Percentiles rank a stretch among this genome's conserved stretches.
These are phyloP conservation scores for Xylocopa sonorina DNA, from an alignment of 1,140 invertebrate genomes.

Conservation along the genomic window DNA sequence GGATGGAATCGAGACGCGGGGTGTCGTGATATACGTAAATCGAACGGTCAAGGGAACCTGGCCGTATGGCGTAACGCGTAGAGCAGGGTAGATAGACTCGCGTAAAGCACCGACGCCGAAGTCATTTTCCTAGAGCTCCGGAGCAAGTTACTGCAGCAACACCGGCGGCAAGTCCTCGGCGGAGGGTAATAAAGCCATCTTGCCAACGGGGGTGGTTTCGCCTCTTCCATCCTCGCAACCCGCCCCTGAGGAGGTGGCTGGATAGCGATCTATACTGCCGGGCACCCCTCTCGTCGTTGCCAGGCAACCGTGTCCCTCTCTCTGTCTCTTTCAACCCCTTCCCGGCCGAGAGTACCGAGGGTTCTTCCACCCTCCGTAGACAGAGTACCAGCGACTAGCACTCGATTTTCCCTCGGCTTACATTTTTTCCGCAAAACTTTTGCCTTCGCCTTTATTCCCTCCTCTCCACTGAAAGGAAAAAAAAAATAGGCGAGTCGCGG, in stretches of 20 bases:
- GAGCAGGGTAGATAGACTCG: too few relatives aligned
- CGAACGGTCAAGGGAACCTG: neutral
- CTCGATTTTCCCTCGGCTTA: slow-evolving; percentile 12
- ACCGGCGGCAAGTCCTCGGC: slow-evolving; percentile 74
- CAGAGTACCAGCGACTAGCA: neutral
- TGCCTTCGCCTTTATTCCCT: too few relatives aligned
- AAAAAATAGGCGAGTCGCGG: too few relatives aligned
- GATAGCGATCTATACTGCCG: slow-evolving; percentile 78
- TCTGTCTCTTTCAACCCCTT: slow-evolving; percentile 54
- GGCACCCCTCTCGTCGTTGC: slow-evolving; percentile 64
- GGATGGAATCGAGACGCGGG: slow-evolving; percentile 11
- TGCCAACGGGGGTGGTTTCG: slow-evolving; percentile 70
- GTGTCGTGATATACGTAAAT: slow-evolving; percentile 24
- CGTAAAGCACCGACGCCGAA: slow-evolving; percentile 66
- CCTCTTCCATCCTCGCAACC: slow-evolving; percentile 64
- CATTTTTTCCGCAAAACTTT: neutral
- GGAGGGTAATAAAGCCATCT: slow-evolving; percentile 79
- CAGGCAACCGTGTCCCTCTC: slow-evolving; percentile 54
- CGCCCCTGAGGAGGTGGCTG: slow-evolving; percentile 75
- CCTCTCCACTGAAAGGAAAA: too few relatives aligned
- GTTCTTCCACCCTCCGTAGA: slow-evolving; percentile 45
- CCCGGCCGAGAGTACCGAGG: slow-evolving; percentile 30
- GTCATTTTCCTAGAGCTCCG: slow-evolving; percentile 75
- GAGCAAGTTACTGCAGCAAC: slow-evolving; percentile 75
- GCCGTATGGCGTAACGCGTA: neutral